Conservation (phyloP, 2,797 vertebrate genomes). For the Prunella strophiata region DNA sequence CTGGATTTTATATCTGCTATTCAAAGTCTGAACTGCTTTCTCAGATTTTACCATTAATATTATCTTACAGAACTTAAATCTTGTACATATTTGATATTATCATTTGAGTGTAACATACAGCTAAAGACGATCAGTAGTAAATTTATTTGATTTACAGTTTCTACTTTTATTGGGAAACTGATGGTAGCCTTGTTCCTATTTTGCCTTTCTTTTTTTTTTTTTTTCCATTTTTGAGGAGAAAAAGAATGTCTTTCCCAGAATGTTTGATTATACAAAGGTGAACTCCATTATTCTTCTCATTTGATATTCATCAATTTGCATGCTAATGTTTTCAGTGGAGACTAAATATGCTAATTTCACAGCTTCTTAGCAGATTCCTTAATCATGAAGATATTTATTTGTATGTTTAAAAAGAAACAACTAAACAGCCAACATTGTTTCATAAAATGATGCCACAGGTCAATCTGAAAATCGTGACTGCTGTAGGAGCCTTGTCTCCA, state of each 20-base stretch:
- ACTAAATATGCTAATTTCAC: slow-evolving; percentile 59
- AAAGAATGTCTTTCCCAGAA: slow-evolving; percentile 18
- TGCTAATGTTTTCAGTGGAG: slow-evolving; percentile 48
- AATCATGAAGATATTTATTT: slow-evolving; percentile 54
- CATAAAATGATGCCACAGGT: not conserved
- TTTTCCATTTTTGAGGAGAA: not conserved
- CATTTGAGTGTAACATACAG: not conserved
- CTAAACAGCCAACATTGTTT: slow-evolving; percentile 1
- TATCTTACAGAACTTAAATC: not conserved
- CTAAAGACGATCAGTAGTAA: not conserved
- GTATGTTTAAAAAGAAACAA: slow-evolving; percentile 33
- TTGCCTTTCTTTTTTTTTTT: not conserved
- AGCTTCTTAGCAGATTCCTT: slow-evolving; percentile 44
- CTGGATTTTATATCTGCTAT: not conserved
- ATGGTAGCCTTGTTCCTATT: not conserved
- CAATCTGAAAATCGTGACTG: not conserved
- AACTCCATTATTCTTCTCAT: slow-evolving; percentile 45
- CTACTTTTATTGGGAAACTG: not conserved
- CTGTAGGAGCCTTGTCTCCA: not conserved
- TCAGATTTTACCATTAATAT: not conserved
- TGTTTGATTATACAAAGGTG: slow-evolving; percentile 60
- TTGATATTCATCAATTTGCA: slow-evolving; percentile 59
- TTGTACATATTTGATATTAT: not conserved
- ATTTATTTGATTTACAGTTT: not conserved
- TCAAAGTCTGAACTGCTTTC: not conserved